Conservation (phyloP, 2,888 invertebrate species). For the Meta bourneti region DNA sequence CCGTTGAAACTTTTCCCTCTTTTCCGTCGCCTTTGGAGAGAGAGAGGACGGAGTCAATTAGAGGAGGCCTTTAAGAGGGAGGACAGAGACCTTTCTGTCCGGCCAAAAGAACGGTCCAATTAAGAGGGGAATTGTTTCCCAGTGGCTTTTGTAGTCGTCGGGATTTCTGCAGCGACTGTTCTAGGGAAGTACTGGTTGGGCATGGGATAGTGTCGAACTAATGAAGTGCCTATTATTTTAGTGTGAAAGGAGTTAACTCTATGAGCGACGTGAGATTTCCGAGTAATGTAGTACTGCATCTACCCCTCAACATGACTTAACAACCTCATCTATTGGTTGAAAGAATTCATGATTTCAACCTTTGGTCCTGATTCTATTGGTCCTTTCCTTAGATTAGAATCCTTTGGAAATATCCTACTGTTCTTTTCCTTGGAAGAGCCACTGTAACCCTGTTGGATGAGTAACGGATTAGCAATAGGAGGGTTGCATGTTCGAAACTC, state of each 20-base stretch:
- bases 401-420: too few species aligned
- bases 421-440: too few species aligned
- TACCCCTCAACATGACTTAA: too few species aligned
- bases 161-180: background rate
- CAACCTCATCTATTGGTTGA: too few species aligned
- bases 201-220: background rate
- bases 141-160: background rate
- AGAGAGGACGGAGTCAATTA: background rate
- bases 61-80: background rate
- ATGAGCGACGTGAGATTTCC: too few species aligned
- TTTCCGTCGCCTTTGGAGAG: background rate
- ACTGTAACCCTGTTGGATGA: too few species aligned
- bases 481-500: too few species aligned
- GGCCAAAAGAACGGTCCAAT: background rate
- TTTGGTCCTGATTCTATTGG: too few species aligned
- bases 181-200: background rate
- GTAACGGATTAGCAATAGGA: too few species aligned
- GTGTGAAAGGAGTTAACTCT: background rate
- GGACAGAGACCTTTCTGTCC: background rate
- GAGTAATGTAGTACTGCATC: too few species aligned
- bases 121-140: background rate
- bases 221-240: background rate
- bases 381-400: too few species aligned
- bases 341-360: too few species aligned
- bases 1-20: constrained; percentile 4